Conservation (phyloP, 2,797 vertebrate genomes). For the Falco rusticolus region DNA sequence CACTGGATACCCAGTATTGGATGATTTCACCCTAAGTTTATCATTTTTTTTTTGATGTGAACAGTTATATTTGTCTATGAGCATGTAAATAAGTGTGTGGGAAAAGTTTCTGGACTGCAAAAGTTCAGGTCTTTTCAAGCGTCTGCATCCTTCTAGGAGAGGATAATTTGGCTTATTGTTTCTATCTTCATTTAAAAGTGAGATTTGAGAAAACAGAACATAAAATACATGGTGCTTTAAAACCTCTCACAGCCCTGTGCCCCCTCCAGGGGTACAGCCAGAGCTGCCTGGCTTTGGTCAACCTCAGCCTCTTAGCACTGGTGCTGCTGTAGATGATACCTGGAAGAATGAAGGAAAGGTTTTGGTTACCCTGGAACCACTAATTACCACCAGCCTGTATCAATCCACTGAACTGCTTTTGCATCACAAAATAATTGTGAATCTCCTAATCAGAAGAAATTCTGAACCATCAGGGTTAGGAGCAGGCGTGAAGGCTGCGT, state of each 20-base stretch:
- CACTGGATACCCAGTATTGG: background rate
- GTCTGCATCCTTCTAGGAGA: background rate
- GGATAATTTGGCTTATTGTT: background rate
- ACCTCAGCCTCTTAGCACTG: background rate
- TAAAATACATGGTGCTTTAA: background rate
- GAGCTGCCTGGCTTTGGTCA: background rate
- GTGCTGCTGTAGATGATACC: background rate
- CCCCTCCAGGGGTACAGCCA: accelerated
- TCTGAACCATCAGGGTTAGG: background rate
- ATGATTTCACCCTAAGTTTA: background rate
- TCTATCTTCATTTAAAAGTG: background rate
- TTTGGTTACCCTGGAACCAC: background rate
- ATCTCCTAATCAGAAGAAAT: background rate
- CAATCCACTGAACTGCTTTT: background rate
- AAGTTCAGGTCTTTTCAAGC: background rate
- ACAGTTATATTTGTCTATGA: background rate
- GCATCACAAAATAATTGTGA: background rate
- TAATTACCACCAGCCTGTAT: background rate
- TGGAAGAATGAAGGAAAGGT: background rate
- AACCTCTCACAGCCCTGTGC: background rate
- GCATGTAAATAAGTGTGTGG: background rate
- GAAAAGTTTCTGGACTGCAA: background rate
- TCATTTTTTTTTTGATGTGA: background rate
- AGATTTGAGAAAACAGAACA: background rate
- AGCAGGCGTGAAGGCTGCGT: background rate